Evolutionary conservation across 2,888 invertebrate species (phyloP), one percentile per base, ranked within the genome.

Genomic region (Conus canariensis): DNA sequence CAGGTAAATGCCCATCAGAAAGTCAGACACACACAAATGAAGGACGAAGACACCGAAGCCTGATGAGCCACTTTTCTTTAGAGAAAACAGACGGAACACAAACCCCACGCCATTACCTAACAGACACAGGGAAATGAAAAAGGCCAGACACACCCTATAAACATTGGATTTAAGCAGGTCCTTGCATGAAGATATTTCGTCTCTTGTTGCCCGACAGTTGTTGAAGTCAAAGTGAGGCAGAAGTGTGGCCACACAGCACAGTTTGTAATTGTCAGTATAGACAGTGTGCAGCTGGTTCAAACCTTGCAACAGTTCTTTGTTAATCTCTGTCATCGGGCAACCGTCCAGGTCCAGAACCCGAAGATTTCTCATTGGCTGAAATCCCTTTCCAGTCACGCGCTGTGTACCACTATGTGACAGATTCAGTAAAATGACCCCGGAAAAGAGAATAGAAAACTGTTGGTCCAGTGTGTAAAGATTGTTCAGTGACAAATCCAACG

Each of bases 1-100:
- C 90, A 94, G 87, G 88, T 94, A 94, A 4, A 93, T 70, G 1
- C 94, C 94, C 94, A 94, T 94, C 16, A 91, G 91, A 25, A 93
- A 91, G 22, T 92, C 90, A 16, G 92, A 91, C 19, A 88, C 74
- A 25, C 90, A 85, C 83, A 92, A 82, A 56, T 90, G 85, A 8
- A 91, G 87, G 59, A 92, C 91, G 9, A 92, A 88, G 25, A 88
- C 86, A n/a, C 90, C 85, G 56, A 82, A 90, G 19, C 90, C 88
- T 14, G 64, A 56, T 16, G 74, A 56, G 12, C 30, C 67, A 6
- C 25, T 30, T 5, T 12, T 22, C 22, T 77, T 67, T 19, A 82
- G 85, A 58, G 87, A 59, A n/a, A 74, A 12, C 2, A 90, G 5
- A 0, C 90, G 82, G 77, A 88, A 77, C 30, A 90, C 58, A 45